phyloP scores from a whole-genome alignment of 92 coral and sea anemone genomes.

The Virgularia gustaviana region DNA sequence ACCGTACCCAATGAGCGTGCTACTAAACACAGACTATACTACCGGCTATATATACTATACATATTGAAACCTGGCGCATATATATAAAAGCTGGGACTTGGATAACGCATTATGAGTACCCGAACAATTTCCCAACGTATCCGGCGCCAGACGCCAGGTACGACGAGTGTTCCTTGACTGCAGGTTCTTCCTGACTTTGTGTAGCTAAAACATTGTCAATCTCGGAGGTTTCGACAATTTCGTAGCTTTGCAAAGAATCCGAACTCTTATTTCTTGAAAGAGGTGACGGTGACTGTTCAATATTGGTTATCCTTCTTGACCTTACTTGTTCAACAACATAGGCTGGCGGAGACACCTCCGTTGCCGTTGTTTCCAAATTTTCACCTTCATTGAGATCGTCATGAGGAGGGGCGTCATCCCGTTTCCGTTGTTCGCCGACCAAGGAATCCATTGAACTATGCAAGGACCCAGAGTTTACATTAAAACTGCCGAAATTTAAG shows the following conservation, averaged over 20 bases:
- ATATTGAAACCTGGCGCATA: not conserved
- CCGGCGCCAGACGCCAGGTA: slow-evolving; percentile 24
- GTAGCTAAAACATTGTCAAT: not conserved
- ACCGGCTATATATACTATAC: too few species aligned
- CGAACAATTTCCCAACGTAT: slow-evolving; percentile 25
- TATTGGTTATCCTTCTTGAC: not conserved
- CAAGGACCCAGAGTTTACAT: slow-evolving; percentile 66
- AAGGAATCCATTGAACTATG: slow-evolving; percentile 86
- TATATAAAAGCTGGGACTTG: not conserved
- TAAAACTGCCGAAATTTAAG: slow-evolving; percentile 68
- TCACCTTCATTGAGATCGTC: not conserved
- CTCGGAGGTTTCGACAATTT: slow-evolving; percentile 25
- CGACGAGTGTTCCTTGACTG: not conserved
- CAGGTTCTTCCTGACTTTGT: not conserved
- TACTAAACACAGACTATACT: too few species aligned
- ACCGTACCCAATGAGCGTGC: too few species aligned
- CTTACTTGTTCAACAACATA: not conserved
- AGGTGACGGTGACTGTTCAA: not conserved
- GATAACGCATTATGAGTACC: not conserved
- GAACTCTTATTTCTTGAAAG: slow-evolving; percentile 5
- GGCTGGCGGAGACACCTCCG: not conserved
- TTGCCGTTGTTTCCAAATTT: not conserved
- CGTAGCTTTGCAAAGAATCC: slow-evolving; percentile 13
- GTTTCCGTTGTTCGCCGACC: too few species aligned
- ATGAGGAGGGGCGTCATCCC: too few species aligned